phyloP scores from a whole-genome alignment of 2,113 vertebrate genomes.

The Mobula hypostoma region DNA sequence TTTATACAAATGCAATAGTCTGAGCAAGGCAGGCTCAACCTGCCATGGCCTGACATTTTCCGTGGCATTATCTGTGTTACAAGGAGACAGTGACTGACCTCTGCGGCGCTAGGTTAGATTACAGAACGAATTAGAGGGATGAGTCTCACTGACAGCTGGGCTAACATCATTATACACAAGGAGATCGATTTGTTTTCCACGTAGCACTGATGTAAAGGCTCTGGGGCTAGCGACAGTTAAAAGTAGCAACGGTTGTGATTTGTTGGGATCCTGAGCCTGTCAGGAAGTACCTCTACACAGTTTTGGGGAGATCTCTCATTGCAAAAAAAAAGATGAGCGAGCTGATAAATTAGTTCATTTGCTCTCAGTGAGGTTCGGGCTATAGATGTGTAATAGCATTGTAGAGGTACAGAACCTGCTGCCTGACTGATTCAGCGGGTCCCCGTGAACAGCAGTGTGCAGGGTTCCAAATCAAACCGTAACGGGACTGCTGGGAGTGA shows the following conservation, averaged over 20 bases:
- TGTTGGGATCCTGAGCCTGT: not conserved
- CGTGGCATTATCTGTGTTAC: not conserved
- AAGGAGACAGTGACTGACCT: conserved; percentile 8
- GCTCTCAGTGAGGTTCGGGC: not conserved
- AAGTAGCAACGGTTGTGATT: not conserved
- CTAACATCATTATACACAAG: not conserved
- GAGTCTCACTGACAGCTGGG: conserved; percentile 16
- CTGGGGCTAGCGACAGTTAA: not conserved
- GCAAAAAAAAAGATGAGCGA: not conserved
- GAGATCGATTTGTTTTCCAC: not conserved
- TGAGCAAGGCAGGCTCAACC: not conserved
- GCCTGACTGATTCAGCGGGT: not conserved
- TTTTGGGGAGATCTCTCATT: not conserved
- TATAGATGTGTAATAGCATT: not conserved
- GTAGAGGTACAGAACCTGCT: too few species aligned
- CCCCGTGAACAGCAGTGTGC: not conserved
- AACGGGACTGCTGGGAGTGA: not conserved
- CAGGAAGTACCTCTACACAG: not conserved
- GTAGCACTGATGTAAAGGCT: not conserved
- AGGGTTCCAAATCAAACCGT: not conserved
- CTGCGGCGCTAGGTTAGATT: not conserved
- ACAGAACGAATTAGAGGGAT: conserved; percentile 6
- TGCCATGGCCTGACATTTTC: not conserved
- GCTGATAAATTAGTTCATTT: too few species aligned
- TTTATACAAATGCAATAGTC: not conserved